phyloP scores from a whole-genome alignment of 2,113 vertebrate genomes.

The Okapia johnstoni region DNA sequence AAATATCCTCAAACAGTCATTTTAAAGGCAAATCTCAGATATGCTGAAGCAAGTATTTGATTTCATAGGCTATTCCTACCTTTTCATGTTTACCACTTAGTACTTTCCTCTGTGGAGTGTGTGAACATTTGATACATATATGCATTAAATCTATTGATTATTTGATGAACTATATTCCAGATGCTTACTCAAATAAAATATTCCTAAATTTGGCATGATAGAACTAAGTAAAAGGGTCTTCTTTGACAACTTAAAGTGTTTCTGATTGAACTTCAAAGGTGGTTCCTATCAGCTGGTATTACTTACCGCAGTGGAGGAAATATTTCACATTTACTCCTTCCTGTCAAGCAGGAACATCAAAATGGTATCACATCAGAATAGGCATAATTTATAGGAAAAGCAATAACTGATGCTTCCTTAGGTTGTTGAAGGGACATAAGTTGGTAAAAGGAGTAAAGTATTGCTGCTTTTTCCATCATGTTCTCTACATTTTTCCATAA shows the following conservation, averaged over 20 bases:
- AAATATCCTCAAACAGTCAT: not conserved
- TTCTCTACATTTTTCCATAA: not conserved
- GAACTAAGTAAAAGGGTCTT: not conserved
- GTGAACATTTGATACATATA: not conserved
- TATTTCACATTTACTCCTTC: not conserved
- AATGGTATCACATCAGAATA: not conserved
- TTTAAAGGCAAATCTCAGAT: not conserved
- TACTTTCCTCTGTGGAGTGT: not conserved
- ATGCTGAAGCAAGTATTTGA: not conserved
- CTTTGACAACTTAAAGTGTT: not conserved
- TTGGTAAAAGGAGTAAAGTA: constrained; percentile 29
- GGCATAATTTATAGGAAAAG: constrained; percentile 33
- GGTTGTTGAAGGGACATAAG: not conserved
- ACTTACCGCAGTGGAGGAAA: not conserved
- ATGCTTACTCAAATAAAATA: constrained; percentile 52
- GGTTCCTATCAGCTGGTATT: not conserved
- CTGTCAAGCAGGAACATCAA: constrained; percentile 24
- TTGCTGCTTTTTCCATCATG: not conserved
- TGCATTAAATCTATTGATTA: not conserved
- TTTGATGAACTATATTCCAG: constrained; percentile 13
- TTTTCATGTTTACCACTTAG: constrained; percentile 6
- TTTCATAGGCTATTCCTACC: not conserved
- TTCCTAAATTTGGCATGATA: not conserved
- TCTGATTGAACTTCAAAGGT: not conserved
- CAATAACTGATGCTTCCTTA: constrained; percentile 42